Evolutionary conservation across 2,113 vertebrate genomes (phyloP), one percentile per base, ranked within the genome.

Genomic region (Trichechus manatus): DNA sequence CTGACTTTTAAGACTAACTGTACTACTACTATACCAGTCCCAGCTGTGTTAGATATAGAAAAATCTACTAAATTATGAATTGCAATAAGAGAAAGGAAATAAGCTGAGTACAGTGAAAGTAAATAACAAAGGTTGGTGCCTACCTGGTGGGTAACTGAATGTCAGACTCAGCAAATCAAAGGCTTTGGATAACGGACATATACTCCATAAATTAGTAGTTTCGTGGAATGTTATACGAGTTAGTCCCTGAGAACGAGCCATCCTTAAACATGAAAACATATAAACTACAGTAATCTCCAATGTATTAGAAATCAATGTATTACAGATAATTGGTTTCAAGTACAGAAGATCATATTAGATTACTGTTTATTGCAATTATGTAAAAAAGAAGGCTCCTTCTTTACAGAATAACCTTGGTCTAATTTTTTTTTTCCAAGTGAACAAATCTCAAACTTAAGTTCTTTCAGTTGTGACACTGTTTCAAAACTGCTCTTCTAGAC

Each of bases 401-500:
- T 31, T 88, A 61, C 7, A 83, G 59, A 39, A 84, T 61, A 88
- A n/a, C 15, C 25, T n/a, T 80, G 92, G 10, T 89, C 25, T 93
- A 42, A 70, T 33, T 74, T 61, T 89, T 89, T 86, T 63, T 77
- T 29, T 27, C 1, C 61, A 78, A 79, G 79, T 50, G 33, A 93
- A 93, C 61, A 84, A 79, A 84, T 70, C 72, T 85, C 42, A 85
- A 89, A 70, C 39, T 50, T 93, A 72, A 89, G 31, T 61, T 89
- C 70, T 95, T 39, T 56, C 61, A 50, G 20, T 63, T 13, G 1
- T 53, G 63, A 78, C 27, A 82, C 20, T 61, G 31, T 83, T 59
- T 77, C 70, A 95, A 93, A 93, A 33, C 90, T 50, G 70, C 59
- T 79, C 22, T 91, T 77, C 39, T 39, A 63, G 93, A 86, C 86